Evolutionary conservation across 2,797 vertebrate genomes (phyloP).

Genomic region (Anguilla pacifica): DNA sequence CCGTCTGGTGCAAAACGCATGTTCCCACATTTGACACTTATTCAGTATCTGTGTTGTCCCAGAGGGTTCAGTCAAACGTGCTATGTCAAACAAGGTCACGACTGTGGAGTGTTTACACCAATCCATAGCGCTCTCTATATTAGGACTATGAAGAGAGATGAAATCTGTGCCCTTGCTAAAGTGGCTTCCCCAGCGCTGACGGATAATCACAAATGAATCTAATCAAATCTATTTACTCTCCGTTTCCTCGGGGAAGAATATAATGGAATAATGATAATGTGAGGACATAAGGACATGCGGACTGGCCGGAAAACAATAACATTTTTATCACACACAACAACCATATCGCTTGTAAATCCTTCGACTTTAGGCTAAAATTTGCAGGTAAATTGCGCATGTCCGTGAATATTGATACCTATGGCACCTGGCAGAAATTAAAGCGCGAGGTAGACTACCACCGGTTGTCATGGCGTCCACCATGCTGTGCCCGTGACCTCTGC

Average conservation of each 20-base stretch:
- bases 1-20: background rate
- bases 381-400: background rate
- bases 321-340: background rate
- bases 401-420: background rate
- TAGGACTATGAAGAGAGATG: background rate
- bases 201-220: background rate
- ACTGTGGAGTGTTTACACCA: background rate
- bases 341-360: background rate
- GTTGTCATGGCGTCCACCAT: slow-evolving; percentile 14
- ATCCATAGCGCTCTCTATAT: background rate
- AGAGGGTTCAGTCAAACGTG: background rate
- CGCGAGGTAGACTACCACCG: background rate
- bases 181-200: background rate
- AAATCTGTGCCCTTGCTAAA: background rate
- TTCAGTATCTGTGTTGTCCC: background rate
- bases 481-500: slow-evolving; percentile 25
- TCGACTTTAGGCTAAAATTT: background rate
- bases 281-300: background rate
- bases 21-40: background rate
- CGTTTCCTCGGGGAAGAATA: background rate
- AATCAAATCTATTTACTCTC: background rate
- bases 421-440: background rate
- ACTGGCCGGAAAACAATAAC: background rate
- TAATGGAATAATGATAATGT: background rate
- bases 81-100: background rate